phyloP scores from a whole-genome alignment of 2,113 vertebrate species.

The Pteruthius melanotis region DNA sequence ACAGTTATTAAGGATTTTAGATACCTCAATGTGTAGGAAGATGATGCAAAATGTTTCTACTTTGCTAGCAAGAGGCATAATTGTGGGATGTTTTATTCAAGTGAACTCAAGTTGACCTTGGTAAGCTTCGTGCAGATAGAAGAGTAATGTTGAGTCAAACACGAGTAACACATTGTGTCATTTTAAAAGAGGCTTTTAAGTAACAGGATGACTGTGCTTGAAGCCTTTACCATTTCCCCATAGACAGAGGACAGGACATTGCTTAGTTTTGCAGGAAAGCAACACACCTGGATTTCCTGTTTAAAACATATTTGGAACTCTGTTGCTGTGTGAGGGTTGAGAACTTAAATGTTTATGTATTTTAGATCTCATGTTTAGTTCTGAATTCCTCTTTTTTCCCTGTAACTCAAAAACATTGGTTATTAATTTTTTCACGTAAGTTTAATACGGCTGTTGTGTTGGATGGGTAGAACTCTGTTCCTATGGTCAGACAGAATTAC shows the following conservation, averaged over 20 bases:
- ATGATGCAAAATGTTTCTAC: background rate
- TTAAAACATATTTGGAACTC: background rate
- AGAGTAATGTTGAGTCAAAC: background rate
- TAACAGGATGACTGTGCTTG: background rate
- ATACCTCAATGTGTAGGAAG: background rate
- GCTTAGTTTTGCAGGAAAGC: background rate
- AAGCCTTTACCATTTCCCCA: background rate
- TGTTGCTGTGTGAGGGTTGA: background rate
- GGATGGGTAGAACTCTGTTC: background rate
- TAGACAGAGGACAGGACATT: background rate
- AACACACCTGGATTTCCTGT: background rate
- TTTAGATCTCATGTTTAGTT: background rate
- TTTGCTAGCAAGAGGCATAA: background rate
- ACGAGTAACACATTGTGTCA: background rate
- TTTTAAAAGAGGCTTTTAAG: background rate
- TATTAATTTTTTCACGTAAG: fast-evolving
- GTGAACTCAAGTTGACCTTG: background rate
- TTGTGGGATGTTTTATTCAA: background rate
- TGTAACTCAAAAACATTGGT: background rate
- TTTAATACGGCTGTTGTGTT: background rate
- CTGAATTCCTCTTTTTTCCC: background rate
- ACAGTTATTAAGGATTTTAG: background rate
- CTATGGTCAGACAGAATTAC: background rate
- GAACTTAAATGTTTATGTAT: background rate
- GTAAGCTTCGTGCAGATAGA: background rate